Percentiles rank a stretch among this genome's conserved stretches.
phyloP scores from a whole-genome alignment of 35 echinoderm and acorn worm species.

The Ophiothrix spiculata region DNA sequence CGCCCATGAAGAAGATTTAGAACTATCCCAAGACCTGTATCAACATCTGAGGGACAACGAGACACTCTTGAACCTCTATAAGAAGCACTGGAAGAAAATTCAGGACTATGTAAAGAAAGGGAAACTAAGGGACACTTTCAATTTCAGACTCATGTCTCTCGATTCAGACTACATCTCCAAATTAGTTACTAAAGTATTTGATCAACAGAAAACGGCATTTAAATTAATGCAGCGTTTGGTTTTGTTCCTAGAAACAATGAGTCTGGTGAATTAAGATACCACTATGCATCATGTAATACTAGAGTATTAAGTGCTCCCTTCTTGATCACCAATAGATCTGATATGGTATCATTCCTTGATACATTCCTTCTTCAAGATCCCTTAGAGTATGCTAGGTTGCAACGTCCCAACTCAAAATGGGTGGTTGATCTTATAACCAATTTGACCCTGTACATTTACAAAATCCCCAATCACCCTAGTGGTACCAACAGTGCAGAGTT shows the following conservation, averaged over 20 bases:
- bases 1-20: neutral
- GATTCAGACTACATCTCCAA: neutral
- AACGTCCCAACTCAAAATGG: slow-evolving; percentile 47
- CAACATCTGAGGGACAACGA: neutral
- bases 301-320: slow-evolving; percentile 26
- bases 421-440: slow-evolving; percentile 30
- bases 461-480: neutral
- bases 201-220: neutral
- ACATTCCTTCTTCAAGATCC: slow-evolving; percentile 6
- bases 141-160: neutral
- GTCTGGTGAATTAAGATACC: neutral
- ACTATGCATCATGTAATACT: neutral
- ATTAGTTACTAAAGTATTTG: neutral
- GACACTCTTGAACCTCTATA: neutral
- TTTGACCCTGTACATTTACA: neutral
- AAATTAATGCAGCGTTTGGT: slow-evolving; percentile 16
- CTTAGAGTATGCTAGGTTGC: slow-evolving; percentile 9
- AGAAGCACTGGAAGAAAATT: neutral
- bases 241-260: slow-evolving; percentile 10
- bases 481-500: neutral
- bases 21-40: neutral
- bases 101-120: neutral
- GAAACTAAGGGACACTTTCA: neutral
- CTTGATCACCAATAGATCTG: neutral
- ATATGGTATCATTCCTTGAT: slow-evolving; percentile 9